These are phyloP conservation scores for Cottoperca gobio DNA, from an alignment of 2,797 vertebrate species.

Conservation along the genomic window DNA sequence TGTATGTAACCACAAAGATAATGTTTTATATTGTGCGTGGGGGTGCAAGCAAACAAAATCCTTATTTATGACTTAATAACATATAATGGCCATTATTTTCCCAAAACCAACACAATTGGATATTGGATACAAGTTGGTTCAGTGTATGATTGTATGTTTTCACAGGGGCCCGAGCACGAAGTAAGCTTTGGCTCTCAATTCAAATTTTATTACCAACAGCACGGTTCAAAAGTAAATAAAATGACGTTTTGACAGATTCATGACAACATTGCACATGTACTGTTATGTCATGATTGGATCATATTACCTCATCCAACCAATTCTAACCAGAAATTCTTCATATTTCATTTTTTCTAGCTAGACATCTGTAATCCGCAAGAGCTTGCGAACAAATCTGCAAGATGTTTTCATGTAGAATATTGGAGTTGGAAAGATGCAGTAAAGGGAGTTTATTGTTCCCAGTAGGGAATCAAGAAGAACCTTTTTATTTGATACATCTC, in stretches of 20 bases:
- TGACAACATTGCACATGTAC: conserved; percentile 27
- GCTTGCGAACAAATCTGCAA: not conserved
- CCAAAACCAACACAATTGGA: conserved; percentile 33
- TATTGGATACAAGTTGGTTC: conserved; percentile 8
- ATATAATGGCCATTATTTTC: conserved; percentile 12
- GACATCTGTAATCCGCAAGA: too few species aligned
- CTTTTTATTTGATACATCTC: not conserved
- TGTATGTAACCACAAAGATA: conserved; percentile 1
- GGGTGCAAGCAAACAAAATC: conserved; percentile 32
- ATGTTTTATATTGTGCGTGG: conserved; percentile 10
- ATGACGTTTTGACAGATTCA: conserved; percentile 36
- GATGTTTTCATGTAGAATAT: not conserved
- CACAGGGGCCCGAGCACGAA: conserved; percentile 3
- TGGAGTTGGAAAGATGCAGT: not conserved
- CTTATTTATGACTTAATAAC: conserved; percentile 30
- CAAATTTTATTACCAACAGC: conserved; percentile 13
- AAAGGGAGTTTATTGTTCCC: not conserved
- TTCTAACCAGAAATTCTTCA: not conserved
- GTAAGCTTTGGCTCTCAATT: conserved; percentile 22
- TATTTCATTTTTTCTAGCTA: conserved; percentile 7
- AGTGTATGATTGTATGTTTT: conserved; percentile 29
- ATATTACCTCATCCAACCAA: conserved; percentile 10
- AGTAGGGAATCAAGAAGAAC: not conserved
- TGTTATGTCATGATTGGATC: not conserved
- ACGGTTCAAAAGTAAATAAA: conserved; percentile 34